These are phyloP conservation scores for Actias luna DNA, from an alignment of 2,888 invertebrate species.

Conservation along the genomic window DNA sequence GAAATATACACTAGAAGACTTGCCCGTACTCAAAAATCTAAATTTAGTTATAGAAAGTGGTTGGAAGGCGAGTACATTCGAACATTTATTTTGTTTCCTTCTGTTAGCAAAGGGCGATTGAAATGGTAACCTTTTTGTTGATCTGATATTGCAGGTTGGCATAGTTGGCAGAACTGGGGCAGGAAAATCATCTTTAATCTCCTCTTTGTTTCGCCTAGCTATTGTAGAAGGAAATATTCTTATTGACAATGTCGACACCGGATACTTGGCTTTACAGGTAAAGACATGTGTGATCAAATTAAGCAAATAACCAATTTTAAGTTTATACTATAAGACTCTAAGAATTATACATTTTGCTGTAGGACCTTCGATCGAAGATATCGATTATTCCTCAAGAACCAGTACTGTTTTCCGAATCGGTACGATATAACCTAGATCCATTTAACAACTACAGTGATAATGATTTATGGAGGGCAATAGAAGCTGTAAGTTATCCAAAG, in stretches of 20 bases:
- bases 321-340: background rate
- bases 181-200: slow-evolving; percentile 90
- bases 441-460: slow-evolving; percentile 87
- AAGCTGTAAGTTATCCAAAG: slow-evolving; percentile 79
- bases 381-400: slow-evolving; percentile 91
- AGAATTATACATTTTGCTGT: slow-evolving; percentile 37
- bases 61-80: slow-evolving; percentile 81
- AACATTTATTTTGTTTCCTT: background rate
- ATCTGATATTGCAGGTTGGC: slow-evolving; percentile 82
- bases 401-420: slow-evolving; percentile 86
- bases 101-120: background rate
- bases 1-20: slow-evolving; percentile 83
- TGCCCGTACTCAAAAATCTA: slow-evolving; percentile 88
- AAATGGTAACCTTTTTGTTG: background rate
- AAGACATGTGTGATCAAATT: background rate
- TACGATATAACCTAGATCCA: slow-evolving; percentile 88
- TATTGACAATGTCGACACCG: slow-evolving; percentile 85
- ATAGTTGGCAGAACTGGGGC: slow-evolving; percentile 93
- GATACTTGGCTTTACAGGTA: slow-evolving; percentile 61
- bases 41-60: slow-evolving; percentile 85
- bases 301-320: background rate
- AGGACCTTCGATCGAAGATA: slow-evolving; percentile 84
- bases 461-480: slow-evolving; percentile 86
- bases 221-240: slow-evolving; percentile 86
- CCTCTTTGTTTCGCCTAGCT: slow-evolving; percentile 89